Evolutionary conservation across 2,797 vertebrate genomes (phyloP).

Genomic region (Rallus crepitans): DNA sequence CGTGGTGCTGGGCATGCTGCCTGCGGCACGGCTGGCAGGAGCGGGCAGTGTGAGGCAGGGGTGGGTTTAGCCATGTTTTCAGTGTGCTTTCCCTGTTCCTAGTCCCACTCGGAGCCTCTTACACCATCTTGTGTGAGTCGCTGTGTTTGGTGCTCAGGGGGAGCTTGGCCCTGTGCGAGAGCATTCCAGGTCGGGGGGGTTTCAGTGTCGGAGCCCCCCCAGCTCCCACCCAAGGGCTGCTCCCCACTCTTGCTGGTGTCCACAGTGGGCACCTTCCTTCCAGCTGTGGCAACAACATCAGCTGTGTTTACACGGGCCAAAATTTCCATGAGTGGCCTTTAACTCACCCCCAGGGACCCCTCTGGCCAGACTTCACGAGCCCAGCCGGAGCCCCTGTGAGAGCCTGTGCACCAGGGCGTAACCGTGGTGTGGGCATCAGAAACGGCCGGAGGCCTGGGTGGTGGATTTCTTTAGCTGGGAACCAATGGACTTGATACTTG

Average conservation of each 20-base stretch:
- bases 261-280: fast-evolving
- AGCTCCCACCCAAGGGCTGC: neutral
- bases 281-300: neutral
- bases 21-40: neutral
- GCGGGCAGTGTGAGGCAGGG: neutral
- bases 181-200: fast-evolving
- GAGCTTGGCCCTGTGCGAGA: neutral
- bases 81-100: neutral
- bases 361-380: neutral
- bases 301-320: neutral
- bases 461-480: neutral
- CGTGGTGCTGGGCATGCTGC: neutral
- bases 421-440: neutral
- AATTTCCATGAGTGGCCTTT: neutral
- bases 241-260: neutral
- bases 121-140: fast-evolving
- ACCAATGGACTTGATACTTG: constrained; percentile 21
- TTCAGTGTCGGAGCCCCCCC: neutral
- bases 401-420: neutral
- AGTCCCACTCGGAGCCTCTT: fast-evolving
- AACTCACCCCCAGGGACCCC: neutral
- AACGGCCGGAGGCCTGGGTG: fast-evolving
- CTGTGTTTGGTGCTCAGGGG: neutral
- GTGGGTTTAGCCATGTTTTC: neutral
- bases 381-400: neutral